Evolutionary conservation across 2,797 vertebrate species (phyloP), one percentile per base, ranked within the genome.

Genomic region (Sciurus carolinensis): DNA sequence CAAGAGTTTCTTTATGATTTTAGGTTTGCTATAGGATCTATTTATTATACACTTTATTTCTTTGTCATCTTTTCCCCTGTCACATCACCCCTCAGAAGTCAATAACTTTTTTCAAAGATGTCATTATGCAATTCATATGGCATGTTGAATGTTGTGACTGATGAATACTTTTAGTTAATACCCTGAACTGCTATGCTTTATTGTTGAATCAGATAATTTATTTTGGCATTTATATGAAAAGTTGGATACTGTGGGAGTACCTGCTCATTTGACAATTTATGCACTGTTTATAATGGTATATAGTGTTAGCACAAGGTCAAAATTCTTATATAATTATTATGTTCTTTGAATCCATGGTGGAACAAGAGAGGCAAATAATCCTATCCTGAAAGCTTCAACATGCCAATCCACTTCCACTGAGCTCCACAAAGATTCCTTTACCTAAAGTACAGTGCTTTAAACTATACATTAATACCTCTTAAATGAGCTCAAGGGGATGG

Each of bases 1-100:
- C 36, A 91, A 50, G 91, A 90, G 93, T 87, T 96, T 97, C 97
- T 98, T 97, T 97, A 62, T 94, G 90, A 96, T 96, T 87, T 96
- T 91, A 97, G 81, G 69, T 89, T 96, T 90, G 92, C 95, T 93
- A 89, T 95, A 87, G 81, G 57, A 91, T 91, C 90, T 96, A 95
- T 96, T 97, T 97, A 92, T 97, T 90, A 94, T 94, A 79, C 77
- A 94, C 17, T 79, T 42, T 95, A 91, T 94, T 97, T 97, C 95
- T 92, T 91, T 96, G 87, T 77, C 62, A 81, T 95, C 88, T 89
- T 94, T 97, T 82, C 95, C 97, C 94, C 97, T 97, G 94, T 85
- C 88, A 87, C 75, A 92, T 97, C 96, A 75, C 76, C 81, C 62
- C 57, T 95, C 81, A 96, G 44, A 89, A 95, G 73, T 96, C 79